Base-by-base conservation (phyloP, 2,888 invertebrate species). In the Volucella inflata region DNA sequence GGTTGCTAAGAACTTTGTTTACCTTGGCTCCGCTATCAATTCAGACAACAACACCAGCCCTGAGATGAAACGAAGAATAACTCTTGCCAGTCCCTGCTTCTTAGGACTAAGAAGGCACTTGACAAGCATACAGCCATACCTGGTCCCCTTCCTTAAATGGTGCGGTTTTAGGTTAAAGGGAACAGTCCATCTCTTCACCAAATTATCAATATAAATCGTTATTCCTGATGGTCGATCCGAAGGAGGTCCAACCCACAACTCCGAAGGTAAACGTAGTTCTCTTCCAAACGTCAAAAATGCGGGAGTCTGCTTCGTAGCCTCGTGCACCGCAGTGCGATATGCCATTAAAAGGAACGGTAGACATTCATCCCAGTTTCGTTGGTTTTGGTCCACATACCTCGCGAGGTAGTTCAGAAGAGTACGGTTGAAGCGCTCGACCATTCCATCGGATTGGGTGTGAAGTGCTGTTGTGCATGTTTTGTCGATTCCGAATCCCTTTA, bases 351-450 rank as follows among this genome's bases (percentile, higher is more conserved):
- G 55, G 16, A 68, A 44, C 6, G 68, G 46, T 2, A 46, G 55
- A 14, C 57, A 44, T 30, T 53, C 68, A 12, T 57, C 68, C 30
- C 57, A 68, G 10, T 68, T 46, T 46, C 55, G 21, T 55, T 57
- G 67, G n/a, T 67, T 53, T 17, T 67, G 2, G 6, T n/a, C 51
- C 14, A 51, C 51, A 42, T 51, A 10, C 40, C 50, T 46, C 48
- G n/a, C n/a, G n/a, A n/a, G n/a, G n/a, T n/a, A n/a, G n/a, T n/a
- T n/a, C n/a, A n/a, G n/a, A n/a, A n/a, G n/a, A n/a, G 76, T 65
- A 3, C 77, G 77, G 14, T 67, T 76, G 50, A 78, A 67, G 2
- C 75, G 53, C 50, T 87, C 79, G 1, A 87, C 83, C 87, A 80
- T 80, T 2, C 76, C 79, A 42, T 83, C 79, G 0, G 67, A 51